Base-by-base conservation (phyloP, 2,797 vertebrate genomes). In the Tolypeutes matacus region DNA sequence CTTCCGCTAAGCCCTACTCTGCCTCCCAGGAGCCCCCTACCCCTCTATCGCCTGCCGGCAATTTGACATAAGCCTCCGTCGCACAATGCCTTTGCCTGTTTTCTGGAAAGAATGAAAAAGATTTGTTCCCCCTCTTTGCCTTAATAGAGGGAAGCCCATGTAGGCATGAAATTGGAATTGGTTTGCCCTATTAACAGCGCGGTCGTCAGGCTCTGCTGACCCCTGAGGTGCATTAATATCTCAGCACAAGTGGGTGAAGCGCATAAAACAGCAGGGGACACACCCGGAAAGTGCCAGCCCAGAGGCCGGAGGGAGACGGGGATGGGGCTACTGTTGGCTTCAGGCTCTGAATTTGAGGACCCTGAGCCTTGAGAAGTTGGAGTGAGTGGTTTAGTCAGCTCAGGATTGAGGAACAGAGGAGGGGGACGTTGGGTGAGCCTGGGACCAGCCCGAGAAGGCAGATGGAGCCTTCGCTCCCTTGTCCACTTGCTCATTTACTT, bases 111-210 rank as follows among this genome's bases (percentile, higher is more conserved):
- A 89, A 91, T 84, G 3, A 65, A 70, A 83, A 49, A 91, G 85
- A 86, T 94, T 93, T 91, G 87, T 94, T 95, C 86, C 94, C 67
- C 91, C 90, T 95, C 88, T 80, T 91, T 92, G 77, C 75, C 87
- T 81, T 90, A 85, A 95, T 84, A 91, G 96, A 93, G 58, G 90
- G 31, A 96, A 95, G 77, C 39, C 89, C 93, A 70, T 17, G 53
- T 82, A 96, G 82, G 91, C 96, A 89, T 97, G 97, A 97, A 95
- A 96, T 96, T 96, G 95, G 94, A 95, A 94, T 95, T 64, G 91
- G 89, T 65, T 60, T 87, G 69, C 96, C 96, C 95, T 86, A 51
- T 97, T 97, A 96, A 72, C 86, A 34, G 91, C 18, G 21, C 0
- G 42, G 92, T 78, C 4, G 3, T 5, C 73, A 92, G 94, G 89